Evolutionary conservation across 2,797 vertebrate species (phyloP), one percentile per base, ranked within the genome.

Genomic region (Sorex maritimensis): DNA sequence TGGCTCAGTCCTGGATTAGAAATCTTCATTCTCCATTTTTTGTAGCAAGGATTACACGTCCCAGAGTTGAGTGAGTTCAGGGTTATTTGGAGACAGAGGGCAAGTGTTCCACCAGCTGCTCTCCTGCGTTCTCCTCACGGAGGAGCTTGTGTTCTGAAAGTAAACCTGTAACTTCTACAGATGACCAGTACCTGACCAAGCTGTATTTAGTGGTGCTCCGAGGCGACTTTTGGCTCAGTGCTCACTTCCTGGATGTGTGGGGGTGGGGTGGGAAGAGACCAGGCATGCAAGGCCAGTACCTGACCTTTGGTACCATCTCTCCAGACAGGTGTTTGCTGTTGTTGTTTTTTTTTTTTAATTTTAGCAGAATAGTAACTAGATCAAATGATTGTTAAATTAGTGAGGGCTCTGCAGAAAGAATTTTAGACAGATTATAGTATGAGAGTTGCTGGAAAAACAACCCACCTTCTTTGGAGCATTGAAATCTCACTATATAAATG

Each of bases 81-180:
- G 6, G 23, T 49, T 90, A 38, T 65, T 71, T 3, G 69, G 49
- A 68, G 28, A 93, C 63, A 84, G 41, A 65, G 6, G 61, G 41
- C 81, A 73, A 89, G 65, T n/a, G n/a, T 80, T 79, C 83, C 5
- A 38, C 30, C 10, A 13, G 65, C 84, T 81, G 15, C 3, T 34
- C 34, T 34, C 34, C 55, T 63, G 23, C 80, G 17, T 75, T 89
- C 49, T 75, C 15, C 49, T 75, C 15, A 44, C 4, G 86, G 63
- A 87, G 46, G 34, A 82, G 63, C 17, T 78, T 81, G 15, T 34
- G 68, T 72, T 94, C 82, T 79, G 86, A 81, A 94, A 83, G 73
- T 52, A 83, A 83, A 17, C 80, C 68, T 1, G 8, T 63, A 67
- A 17, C 12, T 38, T 86, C 26, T 63, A 67, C 14, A 6, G 86